Evolutionary conservation across 2,888 invertebrate species (phyloP), one percentile per base, ranked within the genome.

Genomic region (Microctonus aethiopoides): DNA sequence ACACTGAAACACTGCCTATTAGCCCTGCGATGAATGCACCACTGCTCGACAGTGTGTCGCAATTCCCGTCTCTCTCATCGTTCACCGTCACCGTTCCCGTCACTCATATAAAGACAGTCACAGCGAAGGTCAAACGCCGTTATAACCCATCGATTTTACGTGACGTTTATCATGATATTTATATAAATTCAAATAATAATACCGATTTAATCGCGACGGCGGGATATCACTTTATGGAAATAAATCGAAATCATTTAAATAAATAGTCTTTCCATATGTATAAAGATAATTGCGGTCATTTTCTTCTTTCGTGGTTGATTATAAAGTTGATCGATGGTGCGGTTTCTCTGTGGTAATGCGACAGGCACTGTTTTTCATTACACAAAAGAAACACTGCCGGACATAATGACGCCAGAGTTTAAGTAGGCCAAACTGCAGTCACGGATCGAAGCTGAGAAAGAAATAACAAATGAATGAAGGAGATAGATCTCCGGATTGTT

Each of bases 1-100:
- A 74, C 72, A 46, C 29, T 71, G 60, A 69, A 72, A 74, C 72
- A 46, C 29, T 71, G 60, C 52, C 72, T 68, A 74, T 74, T 74
- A 72, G 64, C 32, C 51, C 72, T 72, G 72, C 70, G 63, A 72
- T 64, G 46, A 61, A 71, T 65, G 64, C 67, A 20, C 29, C 46
- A 26, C 34, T 46, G 26, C 24, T 56, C 65, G 39, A 56, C 36
- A 39, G 41, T 29, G 22, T 16, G n/a, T 64, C 34, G 34, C 22
- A n/a, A 22, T 39, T 65, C 26, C 20, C 57, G 26, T 22, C 2
- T 76, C 69, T 76, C 75, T 70, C 72, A 72, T 72, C 72, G 46
- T 63, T 65, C 51, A 66, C 76, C 74, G 74, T 20, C 29, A 63
- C 52, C 62, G 61, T 57, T 16, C 20, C 29, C n/a, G 16, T 46